A percentile compares a stretch with the other conserved stretches of the same genome.
These are phyloP conservation scores for Platichthys flesus DNA, from an alignment of 2,113 vertebrate genomes.

Conservation along the genomic window DNA sequence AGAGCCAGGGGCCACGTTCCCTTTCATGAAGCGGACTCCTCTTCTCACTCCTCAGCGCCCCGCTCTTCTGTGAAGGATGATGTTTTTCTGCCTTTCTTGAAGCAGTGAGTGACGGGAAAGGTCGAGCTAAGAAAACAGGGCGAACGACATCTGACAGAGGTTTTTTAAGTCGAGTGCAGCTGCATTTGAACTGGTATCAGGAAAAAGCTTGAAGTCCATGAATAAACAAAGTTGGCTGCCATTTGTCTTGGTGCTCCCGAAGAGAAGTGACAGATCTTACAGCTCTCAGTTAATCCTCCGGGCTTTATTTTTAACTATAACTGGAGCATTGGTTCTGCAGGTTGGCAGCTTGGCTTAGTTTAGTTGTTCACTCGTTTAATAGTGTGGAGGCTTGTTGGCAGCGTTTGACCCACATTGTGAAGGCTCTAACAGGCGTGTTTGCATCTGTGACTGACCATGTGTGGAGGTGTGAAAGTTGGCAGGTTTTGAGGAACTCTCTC, in stretches of 20 bases:
- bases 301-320: not conserved
- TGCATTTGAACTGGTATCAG: conserved; percentile 14
- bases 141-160: conserved; percentile 20
- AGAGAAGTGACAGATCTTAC: not conserved
- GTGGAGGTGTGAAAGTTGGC: conserved; percentile 13
- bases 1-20: conserved; percentile 66
- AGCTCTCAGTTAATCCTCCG: not conserved
- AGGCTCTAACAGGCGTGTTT: not conserved
- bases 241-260: conserved; percentile 1
- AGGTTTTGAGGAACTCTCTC: not conserved
- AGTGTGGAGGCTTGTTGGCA: not conserved
- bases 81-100: conserved; percentile 26
- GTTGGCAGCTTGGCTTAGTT: not conserved
- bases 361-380: not conserved
- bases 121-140: conserved; percentile 31
- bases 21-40: conserved; percentile 59
- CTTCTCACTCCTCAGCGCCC: conserved; percentile 19
- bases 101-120: conserved; percentile 37
- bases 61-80: conserved; percentile 34
- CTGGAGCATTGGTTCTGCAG: not conserved
- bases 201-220: conserved; percentile 4
- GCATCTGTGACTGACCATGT: not conserved
- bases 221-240: not conserved
- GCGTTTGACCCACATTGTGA: conserved; percentile 23
- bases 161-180: not conserved